Base-by-base conservation (phyloP, 2,797 vertebrate genomes). In the Denticeps clupeoides region DNA sequence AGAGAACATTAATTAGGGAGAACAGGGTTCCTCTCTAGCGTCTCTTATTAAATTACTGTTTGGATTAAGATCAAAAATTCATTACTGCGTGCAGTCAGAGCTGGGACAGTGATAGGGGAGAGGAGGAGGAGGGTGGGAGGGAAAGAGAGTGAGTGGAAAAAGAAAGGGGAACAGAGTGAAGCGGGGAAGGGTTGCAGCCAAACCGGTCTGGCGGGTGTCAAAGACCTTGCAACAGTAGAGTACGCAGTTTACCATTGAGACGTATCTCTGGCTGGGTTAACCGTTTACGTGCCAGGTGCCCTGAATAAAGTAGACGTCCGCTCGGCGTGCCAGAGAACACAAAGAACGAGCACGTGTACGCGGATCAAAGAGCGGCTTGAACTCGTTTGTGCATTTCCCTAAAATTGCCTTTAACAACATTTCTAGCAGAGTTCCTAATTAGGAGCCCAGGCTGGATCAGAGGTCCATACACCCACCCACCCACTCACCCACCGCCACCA, bases 1-100 rank as follows among this genome's bases (percentile, higher is more conserved):
- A 71, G 62, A 57, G 63, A 51, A 63, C 64, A 65, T 71, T 70
- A 74, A 78, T 74, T 73, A 74, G 69, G 60, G 66, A 65, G 71
- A 73, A 69, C 63, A 67, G 54, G 53, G 60, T 64, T 67, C 62
- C 70, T 71, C 72, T 75, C 66, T 74, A 66, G 62, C 37, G 49
- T 51, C 60, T 68, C 67, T 68, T 63, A 77, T 77, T 77, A 79
- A 77, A 79, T 78, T 74, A 77, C 75, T 79, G 72, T 79, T 81
- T 81, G 77, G 76, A 78, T 80, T 80, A 73, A 78, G 79, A 80
- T 80, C 60, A 77, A 75, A 78, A 76, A 79, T 74, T 74, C 68
- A 80, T 80, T 77, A 77, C 65, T 55, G 65, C 29, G 56, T 62
- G 64, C 68, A 65, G 67, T 68, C 68, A 64, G 53, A 68, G 63